phyloP scores from a whole-genome alignment of 2,797 vertebrate species.

The Gouania willdenowi region DNA sequence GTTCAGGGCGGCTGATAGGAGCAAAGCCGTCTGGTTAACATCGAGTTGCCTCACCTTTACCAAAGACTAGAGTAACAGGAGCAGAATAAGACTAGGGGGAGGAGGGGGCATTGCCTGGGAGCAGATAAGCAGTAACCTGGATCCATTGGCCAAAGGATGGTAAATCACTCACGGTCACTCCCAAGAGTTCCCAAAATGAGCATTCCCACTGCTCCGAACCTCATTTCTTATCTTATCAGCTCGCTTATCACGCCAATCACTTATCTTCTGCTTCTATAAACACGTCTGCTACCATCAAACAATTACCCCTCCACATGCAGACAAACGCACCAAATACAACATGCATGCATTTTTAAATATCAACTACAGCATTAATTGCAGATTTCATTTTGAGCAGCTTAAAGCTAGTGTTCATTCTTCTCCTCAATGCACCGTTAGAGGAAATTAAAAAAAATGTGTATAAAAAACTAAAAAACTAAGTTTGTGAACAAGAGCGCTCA shows the following conservation, averaged over 20 bases:
- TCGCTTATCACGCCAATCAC: conserved; percentile 56
- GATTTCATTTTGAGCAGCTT: too few species aligned
- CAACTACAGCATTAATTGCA: too few species aligned
- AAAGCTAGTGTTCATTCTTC: too few species aligned
- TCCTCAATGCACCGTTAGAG: too few species aligned
- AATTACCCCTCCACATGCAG: conserved; percentile 50
- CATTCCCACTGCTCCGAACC: conserved; percentile 61
- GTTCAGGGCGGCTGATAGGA: conserved; percentile 46
- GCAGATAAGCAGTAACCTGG: conserved; percentile 82
- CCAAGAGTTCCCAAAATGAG: conserved; percentile 65
- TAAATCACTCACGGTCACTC: conserved; percentile 80
- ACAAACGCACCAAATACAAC: conserved; percentile 29
- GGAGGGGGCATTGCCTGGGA: conserved; percentile 18
- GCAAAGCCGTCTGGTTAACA: conserved; percentile 83
- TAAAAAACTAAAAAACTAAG: too few species aligned
- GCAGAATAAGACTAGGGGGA: conserved; percentile 1
- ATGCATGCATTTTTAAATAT: too few species aligned
- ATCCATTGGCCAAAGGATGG: conserved; percentile 65
- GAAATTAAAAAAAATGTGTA: too few species aligned
- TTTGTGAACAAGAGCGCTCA: too few species aligned
- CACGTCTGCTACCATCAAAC: conserved; percentile 51
- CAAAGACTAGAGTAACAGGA: conserved; percentile 31
- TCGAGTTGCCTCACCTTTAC: conserved; percentile 63
- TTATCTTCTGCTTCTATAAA: conserved; percentile 56
- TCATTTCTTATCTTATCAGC: conserved; percentile 50